Conservation (phyloP, 1,140 invertebrate species). For the Plectus sambesii region DNA sequence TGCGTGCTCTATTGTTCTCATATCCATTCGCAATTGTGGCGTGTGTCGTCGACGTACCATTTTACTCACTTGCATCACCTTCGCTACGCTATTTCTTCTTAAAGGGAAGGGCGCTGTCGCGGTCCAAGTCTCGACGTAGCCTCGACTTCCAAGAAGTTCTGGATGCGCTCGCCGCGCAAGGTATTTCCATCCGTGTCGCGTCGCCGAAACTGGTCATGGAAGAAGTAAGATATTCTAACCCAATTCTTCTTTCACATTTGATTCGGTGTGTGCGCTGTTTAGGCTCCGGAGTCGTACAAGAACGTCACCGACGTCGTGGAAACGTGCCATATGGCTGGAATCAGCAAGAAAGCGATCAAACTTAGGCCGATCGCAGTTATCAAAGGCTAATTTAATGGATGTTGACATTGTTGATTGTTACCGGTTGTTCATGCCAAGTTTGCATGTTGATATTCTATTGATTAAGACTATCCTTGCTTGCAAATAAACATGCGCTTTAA, state of each 20-base stretch:
- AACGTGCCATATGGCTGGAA: constrained; percentile 91
- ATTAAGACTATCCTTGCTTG: too few relatives aligned
- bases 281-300: constrained; percentile 95
- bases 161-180: constrained; percentile 67
- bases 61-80: too few relatives aligned
- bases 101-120: constrained; percentile 89
- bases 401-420: too few relatives aligned
- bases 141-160: constrained; percentile 84
- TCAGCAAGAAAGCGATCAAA: constrained; percentile 94
- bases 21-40: too few relatives aligned
- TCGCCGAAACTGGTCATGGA: constrained; percentile 99
- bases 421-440: too few relatives aligned
- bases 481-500: too few relatives aligned
- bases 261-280: constrained; percentile 11
- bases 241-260: not conserved
- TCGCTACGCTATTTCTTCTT: constrained; percentile 8
- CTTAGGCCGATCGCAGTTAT: constrained; percentile 95
- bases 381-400: constrained; percentile 81
- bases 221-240: constrained; percentile 52
- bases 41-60: too few relatives aligned
- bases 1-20: too few relatives aligned
- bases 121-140: constrained; percentile 90
- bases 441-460: too few relatives aligned
- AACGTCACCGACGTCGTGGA: constrained; percentile 99
- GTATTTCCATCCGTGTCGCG: constrained; percentile 94